These are phyloP conservation scores for Semaprochilodus insignis DNA, from an alignment of 2,797 vertebrate species.

Conservation along the genomic window DNA sequence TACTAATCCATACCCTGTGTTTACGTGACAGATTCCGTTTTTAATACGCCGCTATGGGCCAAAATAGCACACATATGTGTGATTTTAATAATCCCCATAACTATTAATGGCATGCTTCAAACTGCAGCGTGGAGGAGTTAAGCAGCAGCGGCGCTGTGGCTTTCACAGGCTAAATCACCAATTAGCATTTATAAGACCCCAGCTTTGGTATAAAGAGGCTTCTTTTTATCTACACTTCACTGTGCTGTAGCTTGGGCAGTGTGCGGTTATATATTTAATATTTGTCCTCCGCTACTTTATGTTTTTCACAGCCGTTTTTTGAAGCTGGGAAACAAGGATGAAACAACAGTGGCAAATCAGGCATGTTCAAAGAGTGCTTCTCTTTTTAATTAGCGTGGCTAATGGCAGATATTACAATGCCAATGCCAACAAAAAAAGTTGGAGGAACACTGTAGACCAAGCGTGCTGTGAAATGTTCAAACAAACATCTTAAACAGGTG, in stretches of 20 bases:
- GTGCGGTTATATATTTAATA: slow-evolving; percentile 17
- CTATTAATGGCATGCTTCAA: slow-evolving; percentile 37
- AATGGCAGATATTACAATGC: background rate
- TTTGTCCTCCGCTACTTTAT: slow-evolving; percentile 8
- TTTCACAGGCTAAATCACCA: slow-evolving; percentile 34
- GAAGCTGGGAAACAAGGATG: background rate
- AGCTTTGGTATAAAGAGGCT: slow-evolving; percentile 14
- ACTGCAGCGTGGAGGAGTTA: background rate
- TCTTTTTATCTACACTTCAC: background rate
- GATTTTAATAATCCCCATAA: slow-evolving; percentile 31
- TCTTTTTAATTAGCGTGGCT: background rate
- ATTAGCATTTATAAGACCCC: slow-evolving; percentile 37
- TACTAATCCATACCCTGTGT: slow-evolving; percentile 17
- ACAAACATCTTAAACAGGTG: no score
- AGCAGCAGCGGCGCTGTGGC: background rate
- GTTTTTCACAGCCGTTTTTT: background rate
- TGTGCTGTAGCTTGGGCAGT: background rate
- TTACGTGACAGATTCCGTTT: background rate
- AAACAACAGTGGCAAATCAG: background rate
- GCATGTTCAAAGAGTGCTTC: background rate
- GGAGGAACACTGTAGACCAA: no score
- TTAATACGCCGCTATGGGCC: background rate
- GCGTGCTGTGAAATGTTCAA: no score
- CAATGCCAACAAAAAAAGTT: no score
- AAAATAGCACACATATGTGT: slow-evolving; percentile 19